Conservation (phyloP, 2,797 vertebrate species). For the Enteromius viviparus region DNA sequence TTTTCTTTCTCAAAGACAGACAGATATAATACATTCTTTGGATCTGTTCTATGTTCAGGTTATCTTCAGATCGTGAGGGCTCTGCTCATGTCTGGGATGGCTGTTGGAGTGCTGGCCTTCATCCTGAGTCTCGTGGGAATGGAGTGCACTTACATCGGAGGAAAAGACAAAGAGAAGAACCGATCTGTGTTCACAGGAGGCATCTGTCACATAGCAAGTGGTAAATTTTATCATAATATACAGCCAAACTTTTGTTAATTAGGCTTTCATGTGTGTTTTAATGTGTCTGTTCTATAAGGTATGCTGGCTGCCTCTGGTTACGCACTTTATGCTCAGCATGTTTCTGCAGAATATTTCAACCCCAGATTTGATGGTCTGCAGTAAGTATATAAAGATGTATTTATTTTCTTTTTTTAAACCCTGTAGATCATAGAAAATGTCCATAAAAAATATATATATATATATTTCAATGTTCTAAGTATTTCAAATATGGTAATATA, state of each 20-base stretch:
- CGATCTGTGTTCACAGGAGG: constrained; percentile 73
- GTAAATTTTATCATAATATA: constrained; percentile 58
- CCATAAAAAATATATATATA: background rate
- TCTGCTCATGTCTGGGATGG: constrained; percentile 76
- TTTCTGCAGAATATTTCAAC: constrained; percentile 75
- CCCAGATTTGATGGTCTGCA: constrained; percentile 65
- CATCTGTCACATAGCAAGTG: constrained; percentile 74
- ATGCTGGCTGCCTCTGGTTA: constrained; percentile 73
- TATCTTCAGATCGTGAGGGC: constrained; percentile 79
- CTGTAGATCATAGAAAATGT: background rate
- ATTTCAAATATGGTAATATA: background rate
- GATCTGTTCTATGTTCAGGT: constrained; percentile 62
- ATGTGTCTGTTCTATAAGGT: constrained; percentile 63
- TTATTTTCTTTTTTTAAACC: background rate
- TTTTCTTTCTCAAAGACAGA: background rate
- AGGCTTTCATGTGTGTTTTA: background rate
- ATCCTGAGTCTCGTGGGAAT: constrained; percentile 80
- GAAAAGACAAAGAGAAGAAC: constrained; percentile 76
- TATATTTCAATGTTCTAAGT: background rate
- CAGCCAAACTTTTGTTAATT: background rate
- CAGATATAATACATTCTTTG: background rate
- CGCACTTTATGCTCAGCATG: constrained; percentile 74
- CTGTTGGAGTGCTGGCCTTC: constrained; percentile 78
- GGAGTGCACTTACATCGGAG: constrained; percentile 83
- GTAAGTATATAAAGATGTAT: constrained; percentile 62